Conservation (phyloP, 2,888 invertebrate species). For the Cosmia pyralina region DNA sequence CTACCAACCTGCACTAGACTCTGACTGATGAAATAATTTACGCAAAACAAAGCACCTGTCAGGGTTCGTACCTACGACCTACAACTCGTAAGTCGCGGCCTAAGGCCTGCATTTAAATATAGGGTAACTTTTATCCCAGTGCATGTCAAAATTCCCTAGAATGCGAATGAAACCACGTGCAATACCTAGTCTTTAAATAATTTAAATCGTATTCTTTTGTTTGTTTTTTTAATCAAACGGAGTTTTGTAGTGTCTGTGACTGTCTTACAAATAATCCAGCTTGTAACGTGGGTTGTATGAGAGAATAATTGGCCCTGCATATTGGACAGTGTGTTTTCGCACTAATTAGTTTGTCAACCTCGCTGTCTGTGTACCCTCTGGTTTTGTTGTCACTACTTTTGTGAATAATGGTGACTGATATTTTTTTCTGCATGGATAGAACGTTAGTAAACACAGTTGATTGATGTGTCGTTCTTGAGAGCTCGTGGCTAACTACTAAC, state of each 20-base stretch:
- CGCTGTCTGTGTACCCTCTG: background rate
- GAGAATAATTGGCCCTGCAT: conserved; percentile 43
- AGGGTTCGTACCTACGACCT: too few species aligned
- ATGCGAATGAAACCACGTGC: background rate
- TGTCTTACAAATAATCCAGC: conserved; percentile 16
- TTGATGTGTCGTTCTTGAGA: too few species aligned
- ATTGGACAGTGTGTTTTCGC: conserved; percentile 28
- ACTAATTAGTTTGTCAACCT: conserved; percentile 41
- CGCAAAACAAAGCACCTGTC: too few species aligned
- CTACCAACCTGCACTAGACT: too few species aligned
- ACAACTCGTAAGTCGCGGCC: too few species aligned
- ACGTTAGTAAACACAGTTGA: too few species aligned
- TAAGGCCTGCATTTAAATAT: too few species aligned
- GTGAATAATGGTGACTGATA: background rate
- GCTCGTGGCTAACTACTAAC: too few species aligned
- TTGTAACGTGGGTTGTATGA: background rate
- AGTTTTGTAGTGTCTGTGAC: background rate
- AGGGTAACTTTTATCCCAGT: background rate
- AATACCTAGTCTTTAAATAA: conserved; percentile 24
- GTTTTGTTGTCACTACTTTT: background rate
- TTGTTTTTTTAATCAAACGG: conserved; percentile 21
- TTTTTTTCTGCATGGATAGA: background rate
- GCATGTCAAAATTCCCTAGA: background rate
- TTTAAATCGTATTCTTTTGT: conserved; percentile 32
- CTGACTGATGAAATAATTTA: too few species aligned